phyloP scores from a whole-genome alignment of 2,797 vertebrate species.

The Galagoides demidoff region DNA sequence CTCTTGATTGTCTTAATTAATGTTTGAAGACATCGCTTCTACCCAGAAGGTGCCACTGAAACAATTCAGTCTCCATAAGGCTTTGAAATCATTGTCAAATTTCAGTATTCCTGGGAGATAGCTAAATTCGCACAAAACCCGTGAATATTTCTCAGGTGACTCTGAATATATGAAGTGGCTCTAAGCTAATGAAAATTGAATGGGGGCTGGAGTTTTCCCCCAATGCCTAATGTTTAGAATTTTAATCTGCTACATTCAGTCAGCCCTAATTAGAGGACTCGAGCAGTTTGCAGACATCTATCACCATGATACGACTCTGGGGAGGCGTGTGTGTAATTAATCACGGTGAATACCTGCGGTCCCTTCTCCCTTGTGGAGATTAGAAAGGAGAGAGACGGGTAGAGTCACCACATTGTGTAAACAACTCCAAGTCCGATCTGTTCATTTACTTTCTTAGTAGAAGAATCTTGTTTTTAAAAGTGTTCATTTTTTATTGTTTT shows the following conservation, averaged over 20 bases:
- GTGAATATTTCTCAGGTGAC: slow-evolving; percentile 65
- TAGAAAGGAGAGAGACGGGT: slow-evolving; percentile 21
- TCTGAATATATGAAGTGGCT: slow-evolving; percentile 70
- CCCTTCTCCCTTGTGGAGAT: slow-evolving; percentile 32
- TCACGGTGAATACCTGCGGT: slow-evolving; percentile 56
- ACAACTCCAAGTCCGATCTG: slow-evolving; percentile 9
- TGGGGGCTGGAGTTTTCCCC: slow-evolving; percentile 60
- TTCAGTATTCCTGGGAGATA: slow-evolving; percentile 46
- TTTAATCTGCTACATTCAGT: slow-evolving; percentile 78
- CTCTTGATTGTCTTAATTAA: slow-evolving; percentile 38
- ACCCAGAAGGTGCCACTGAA: neutral
- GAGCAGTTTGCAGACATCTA: slow-evolving; percentile 68
- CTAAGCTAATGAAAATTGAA: slow-evolving; percentile 77
- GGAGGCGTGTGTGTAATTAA: slow-evolving; percentile 76
- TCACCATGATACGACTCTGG: slow-evolving; percentile 68
- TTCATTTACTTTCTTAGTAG: slow-evolving; percentile 45
- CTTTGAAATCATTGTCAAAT: slow-evolving; percentile 44
- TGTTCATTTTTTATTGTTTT: neutral
- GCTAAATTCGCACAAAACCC: slow-evolving; percentile 45
- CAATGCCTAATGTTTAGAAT: slow-evolving; percentile 79
- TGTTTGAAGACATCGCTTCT: neutral
- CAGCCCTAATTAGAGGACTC: slow-evolving; percentile 74
- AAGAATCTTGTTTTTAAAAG: neutral
- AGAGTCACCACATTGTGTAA: slow-evolving; percentile 56
- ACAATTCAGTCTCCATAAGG: neutral